Conservation (phyloP, 2,797 vertebrate species). For the Xerus rutilus region DNA sequence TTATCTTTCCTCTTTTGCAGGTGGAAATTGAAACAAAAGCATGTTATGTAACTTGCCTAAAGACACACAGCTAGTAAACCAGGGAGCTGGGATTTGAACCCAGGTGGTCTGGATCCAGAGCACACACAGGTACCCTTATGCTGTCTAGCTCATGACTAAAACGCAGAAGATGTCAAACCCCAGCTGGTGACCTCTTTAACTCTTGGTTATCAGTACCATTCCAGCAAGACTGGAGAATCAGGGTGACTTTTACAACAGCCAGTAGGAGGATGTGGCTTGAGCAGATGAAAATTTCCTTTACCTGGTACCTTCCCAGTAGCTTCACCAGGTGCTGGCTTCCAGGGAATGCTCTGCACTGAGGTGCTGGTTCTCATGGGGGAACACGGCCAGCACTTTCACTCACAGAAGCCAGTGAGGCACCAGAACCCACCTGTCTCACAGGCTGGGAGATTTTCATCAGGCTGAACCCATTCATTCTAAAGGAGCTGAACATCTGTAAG, state of each 20-base stretch:
- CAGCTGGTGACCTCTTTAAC: not conserved
- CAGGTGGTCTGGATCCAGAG: not conserved
- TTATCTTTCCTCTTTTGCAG: not conserved
- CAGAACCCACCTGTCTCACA: not conserved
- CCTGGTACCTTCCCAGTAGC: not conserved
- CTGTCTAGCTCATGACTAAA: not conserved
- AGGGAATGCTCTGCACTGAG: too few relatives aligned
- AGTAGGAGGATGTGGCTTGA: not conserved
- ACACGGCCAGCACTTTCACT: not conserved
- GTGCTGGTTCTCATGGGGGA: not conserved
- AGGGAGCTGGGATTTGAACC: not conserved
- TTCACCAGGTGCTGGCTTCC: not conserved
- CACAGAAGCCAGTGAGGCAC: not conserved
- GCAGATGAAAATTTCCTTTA: not conserved
- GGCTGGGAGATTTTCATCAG: not conserved
- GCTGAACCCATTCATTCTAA: not conserved
- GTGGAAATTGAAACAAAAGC: not conserved
- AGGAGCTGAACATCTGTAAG: not conserved
- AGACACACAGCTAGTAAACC: not conserved
- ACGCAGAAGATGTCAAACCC: not conserved
- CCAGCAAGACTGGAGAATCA: not conserved
- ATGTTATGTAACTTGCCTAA: not conserved
- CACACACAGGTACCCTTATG: fast-evolving
- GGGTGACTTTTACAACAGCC: not conserved
- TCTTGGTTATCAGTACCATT: not conserved